A percentile compares a stretch with the other conserved stretches of the same genome.
phyloP scores from a whole-genome alignment of 2,888 invertebrate species.

The Tromatobia lineatoria region DNA sequence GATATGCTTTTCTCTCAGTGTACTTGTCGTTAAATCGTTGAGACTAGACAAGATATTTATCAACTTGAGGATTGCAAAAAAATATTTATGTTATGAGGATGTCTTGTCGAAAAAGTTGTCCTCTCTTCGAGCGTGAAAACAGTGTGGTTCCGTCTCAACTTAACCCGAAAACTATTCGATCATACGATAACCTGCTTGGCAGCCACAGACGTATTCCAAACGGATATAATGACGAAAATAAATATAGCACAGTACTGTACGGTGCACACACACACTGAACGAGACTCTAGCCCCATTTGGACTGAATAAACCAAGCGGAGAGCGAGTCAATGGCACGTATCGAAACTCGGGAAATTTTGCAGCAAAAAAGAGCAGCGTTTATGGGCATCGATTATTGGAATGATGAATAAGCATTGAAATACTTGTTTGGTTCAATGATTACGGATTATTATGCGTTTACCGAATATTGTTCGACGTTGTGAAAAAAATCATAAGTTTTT shows the following conservation, averaged over 20 bases:
- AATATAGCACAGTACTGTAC: slow-evolving; percentile 1
- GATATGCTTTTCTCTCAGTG: no score
- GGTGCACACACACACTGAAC: slow-evolving; percentile 27
- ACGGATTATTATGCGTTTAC: no score
- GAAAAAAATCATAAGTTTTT: no score
- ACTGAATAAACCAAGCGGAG: slow-evolving; percentile 8
- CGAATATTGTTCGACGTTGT: no score
- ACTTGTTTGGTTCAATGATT: no score
- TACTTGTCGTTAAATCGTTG: no score
- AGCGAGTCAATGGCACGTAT: slow-evolving; percentile 37
- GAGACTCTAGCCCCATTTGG: slow-evolving; percentile 58
- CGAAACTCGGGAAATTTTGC: slow-evolving; percentile 26
- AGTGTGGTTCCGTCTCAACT: slow-evolving; percentile 16
- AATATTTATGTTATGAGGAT: slow-evolving; percentile 2
- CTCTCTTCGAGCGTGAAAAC: slow-evolving; percentile 31
- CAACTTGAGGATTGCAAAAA: neutral
- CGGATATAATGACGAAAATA: slow-evolving; percentile 23
- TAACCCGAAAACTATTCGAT: slow-evolving; percentile 35
- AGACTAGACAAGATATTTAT: no score
- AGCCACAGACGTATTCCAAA: slow-evolving; percentile 30
- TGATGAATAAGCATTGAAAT: no score
- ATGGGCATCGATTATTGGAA: neutral
- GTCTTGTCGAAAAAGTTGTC: neutral
- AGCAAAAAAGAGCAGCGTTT: slow-evolving; percentile 2
- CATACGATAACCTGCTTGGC: slow-evolving; percentile 40